Conservation (phyloP, 2,888 invertebrate species). For the Tiliacea citrago region DNA sequence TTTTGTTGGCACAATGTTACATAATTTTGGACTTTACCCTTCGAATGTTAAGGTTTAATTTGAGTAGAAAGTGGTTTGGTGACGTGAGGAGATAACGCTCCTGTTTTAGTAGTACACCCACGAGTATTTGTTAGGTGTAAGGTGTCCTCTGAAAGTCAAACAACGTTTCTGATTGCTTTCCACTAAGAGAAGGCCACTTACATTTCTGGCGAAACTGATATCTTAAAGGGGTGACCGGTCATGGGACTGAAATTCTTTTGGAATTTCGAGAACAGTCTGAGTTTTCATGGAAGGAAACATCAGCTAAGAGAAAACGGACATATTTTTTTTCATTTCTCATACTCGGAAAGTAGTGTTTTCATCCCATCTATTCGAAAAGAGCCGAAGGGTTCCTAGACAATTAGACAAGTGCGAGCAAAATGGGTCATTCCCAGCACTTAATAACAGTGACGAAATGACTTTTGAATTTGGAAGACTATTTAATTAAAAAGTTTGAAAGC, state of each 20-base stretch:
- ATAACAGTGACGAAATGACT: no score
- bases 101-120: conserved; percentile 38
- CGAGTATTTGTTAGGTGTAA: conserved; percentile 26
- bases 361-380: no score
- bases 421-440: no score
- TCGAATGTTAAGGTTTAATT: conserved; percentile 35
- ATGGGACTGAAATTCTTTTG: background rate
- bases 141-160: conserved; percentile 29
- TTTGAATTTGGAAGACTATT: no score
- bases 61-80: background rate
- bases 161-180: conserved; percentile 4
- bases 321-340: no score
- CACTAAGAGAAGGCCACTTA: background rate
- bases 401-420: no score
- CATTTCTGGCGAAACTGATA: background rate
- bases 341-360: no score
- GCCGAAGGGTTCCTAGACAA: no score
- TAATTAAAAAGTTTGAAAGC: no score
- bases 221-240: background rate
- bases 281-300: no score
- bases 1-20: conserved; percentile 4
- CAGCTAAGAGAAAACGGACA: background rate
- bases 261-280: background rate
- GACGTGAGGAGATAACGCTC: conserved; percentile 42
- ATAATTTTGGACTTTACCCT: conserved; percentile 37